Base-by-base conservation (phyloP, 2,797 vertebrate species). In the Chelon labrosus region DNA sequence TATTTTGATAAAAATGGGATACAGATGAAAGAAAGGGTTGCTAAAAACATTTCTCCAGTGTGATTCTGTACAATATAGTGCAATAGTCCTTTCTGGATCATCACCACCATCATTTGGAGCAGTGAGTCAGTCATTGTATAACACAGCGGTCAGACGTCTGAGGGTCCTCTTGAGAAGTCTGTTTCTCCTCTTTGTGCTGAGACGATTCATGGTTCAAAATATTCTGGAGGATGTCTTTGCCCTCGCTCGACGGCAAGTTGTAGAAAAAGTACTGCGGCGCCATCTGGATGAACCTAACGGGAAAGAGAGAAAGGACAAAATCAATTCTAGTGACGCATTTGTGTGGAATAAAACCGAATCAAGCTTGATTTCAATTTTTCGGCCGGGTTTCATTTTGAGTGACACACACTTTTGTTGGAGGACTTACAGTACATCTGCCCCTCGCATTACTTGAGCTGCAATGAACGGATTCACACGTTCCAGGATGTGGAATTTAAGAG, bases 231-330 rank as follows among this genome's bases (percentile, higher is more conserved):
- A 98, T 92, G 52, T 96, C 96, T 85, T 98, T 98, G 72, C 95
- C 96, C 85, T 99, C 96, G 82, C 96, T 97, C 0, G 93, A 85
- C 3, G 97, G 96, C 47, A 98, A 94, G 54, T 99, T 99, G 85
- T 94, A 97, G 91, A 98, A 98, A 62, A 96, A 98, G 80, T 97
- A 98, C 62, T 96, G 97, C 3, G 97, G 96, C 0, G 86, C 95
- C 91, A 97, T 92, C 78, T 96, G 92, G 85, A 95, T 51, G n/a
- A 97, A 97, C 77, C 97, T 98, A 22, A 35, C 0, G 20, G 17
- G 9, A 8, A 25, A 69, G 14, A 57, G 52, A 35, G 31, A 35
- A 35, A 7, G 31, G 31, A 7, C 31, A 35, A 35, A 35, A 35
- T 35, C 31, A 35, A 4, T 8, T 35, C 31, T 35, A 8, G 31